Evolutionary conservation across 2,797 vertebrate species (phyloP).

Genomic region (Trachops cirrhosus): DNA sequence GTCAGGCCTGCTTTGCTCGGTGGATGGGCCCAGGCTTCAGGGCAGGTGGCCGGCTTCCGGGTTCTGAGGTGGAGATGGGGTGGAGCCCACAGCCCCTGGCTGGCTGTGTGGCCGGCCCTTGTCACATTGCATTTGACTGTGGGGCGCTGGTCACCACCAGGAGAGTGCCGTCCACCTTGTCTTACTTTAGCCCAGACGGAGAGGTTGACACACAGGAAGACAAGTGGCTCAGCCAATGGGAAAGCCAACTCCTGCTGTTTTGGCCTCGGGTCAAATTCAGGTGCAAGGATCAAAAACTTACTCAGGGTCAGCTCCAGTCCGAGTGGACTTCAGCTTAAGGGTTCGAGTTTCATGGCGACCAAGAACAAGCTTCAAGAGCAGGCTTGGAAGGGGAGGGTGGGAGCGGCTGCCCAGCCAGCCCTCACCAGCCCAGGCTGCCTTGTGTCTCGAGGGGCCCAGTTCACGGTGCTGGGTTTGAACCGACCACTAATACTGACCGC

Average conservation of each 20-base stretch:
- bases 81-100: background rate
- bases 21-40: background rate
- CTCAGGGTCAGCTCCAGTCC: background rate
- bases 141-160: background rate
- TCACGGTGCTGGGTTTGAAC: background rate
- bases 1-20: background rate
- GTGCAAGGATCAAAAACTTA: background rate
- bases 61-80: background rate
- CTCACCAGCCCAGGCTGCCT: background rate
- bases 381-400: background rate
- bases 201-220: background rate
- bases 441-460: background rate
- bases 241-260: background rate
- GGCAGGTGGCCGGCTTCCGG: rapidly evolving
- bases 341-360: background rate
- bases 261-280: background rate
- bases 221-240: background rate
- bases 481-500: background rate
- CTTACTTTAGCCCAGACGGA: background rate
- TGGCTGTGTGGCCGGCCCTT: background rate
- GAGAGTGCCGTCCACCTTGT: background rate
- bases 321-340: background rate
- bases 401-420: no score
- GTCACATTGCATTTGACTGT: background rate
- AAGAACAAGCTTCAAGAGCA: background rate